Evolutionary conservation across 2,113 vertebrate species (phyloP), one percentile per base, ranked within the genome.

Genomic region (Proterorhinus semilunaris): DNA sequence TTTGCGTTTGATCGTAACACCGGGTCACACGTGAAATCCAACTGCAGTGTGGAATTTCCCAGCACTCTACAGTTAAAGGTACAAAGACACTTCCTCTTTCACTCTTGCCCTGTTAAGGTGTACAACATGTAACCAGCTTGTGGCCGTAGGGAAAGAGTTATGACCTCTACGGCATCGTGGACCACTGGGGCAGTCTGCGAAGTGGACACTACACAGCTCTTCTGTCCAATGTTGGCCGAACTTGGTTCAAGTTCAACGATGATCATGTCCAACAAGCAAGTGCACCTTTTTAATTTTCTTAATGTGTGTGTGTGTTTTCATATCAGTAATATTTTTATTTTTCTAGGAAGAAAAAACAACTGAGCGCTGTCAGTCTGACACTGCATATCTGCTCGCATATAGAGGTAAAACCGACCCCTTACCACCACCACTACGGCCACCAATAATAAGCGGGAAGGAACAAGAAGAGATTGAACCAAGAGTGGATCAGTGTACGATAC

Each of bases 161-260:
- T 50, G 63, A 83, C 2, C 91, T 93, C 45, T 92, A 90, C 42
- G 91, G 90, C 0, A 16, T 90, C 13, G 84, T 91, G 10, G 15
- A 91, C 68, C 92, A 93, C 71, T 68, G 12, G 9, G 91, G 91
- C 1, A 69, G 16, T 48, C 72, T 88, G 0, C 68, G 57, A 68
- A 81, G 78, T 57, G 91, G 92, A n/a, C 91, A 93, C 51, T 92
- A 93, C 10, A 76, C 78, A 0, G 81, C 90, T 0, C 87, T 93
- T 75, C 87, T 70, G 50, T 92, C 90, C 5, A 83, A 73, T 81
- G 82, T 91, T n/a, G 86, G 75, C 52, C 9, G 66, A 0, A 5
- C 2, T 10, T 92, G 91, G 91, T 92, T 91, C 43, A 0, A 45
- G 59, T 93, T 91, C 73, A 54, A 91, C 65, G 90, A 92, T 43